Evolutionary conservation across 2,113 vertebrate genomes (phyloP).

Genomic region (Jacana jacana): DNA sequence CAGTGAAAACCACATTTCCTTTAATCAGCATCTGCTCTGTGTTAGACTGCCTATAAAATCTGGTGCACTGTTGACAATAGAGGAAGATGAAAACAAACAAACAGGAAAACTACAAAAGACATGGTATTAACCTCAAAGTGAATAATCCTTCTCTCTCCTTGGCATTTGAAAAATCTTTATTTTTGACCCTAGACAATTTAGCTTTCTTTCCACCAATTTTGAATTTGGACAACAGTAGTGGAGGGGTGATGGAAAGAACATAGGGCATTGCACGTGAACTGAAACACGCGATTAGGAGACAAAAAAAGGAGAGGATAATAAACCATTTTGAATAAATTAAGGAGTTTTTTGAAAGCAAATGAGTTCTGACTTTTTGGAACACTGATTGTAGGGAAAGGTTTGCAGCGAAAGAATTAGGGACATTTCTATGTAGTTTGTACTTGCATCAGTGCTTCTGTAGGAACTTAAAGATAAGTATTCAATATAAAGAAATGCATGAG

Average conservation of each 20-base stretch:
- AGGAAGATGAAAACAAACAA: slow-evolving; percentile 71
- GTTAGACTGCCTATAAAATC: slow-evolving; percentile 69
- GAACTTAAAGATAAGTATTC: background rate
- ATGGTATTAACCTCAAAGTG: slow-evolving; percentile 63
- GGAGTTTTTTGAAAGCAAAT: background rate
- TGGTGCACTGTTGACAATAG: slow-evolving; percentile 42
- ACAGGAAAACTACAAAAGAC: slow-evolving; percentile 64
- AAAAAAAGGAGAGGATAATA: background rate
- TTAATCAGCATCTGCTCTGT: slow-evolving; percentile 74
- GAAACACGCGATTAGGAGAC: background rate
- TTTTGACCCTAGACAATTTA: slow-evolving; percentile 42
- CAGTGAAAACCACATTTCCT: slow-evolving; percentile 70
- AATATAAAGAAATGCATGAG: background rate
- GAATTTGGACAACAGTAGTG: background rate
- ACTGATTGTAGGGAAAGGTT: background rate
- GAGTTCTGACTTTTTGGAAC: background rate
- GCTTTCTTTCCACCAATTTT: slow-evolving; percentile 36
- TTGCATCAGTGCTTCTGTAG: background rate
- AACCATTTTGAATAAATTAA: background rate
- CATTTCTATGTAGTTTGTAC: background rate
- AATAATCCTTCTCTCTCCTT: slow-evolving; percentile 12
- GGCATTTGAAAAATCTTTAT: slow-evolving; percentile 60
- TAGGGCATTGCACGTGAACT: background rate
- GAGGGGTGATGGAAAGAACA: background rate
- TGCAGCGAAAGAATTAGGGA: background rate